Conservation (phyloP, 2,888 invertebrate genomes). For the Trissolcus brochymenae region DNA sequence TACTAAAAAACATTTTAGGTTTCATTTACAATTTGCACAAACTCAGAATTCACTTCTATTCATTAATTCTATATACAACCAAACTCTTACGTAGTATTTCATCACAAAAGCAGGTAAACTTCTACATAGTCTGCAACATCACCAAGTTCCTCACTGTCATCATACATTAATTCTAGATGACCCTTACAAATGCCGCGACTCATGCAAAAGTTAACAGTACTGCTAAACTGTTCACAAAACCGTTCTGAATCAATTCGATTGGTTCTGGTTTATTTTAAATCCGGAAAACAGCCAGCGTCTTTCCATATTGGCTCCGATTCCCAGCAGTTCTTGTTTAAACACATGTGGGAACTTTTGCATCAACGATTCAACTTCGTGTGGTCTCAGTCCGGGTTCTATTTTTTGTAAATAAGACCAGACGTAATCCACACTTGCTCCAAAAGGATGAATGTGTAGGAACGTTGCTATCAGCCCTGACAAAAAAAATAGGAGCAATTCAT, state of each 20-base stretch:
- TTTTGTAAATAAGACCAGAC: constrained; percentile 94
- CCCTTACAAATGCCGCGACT: no score
- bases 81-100: no score
- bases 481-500: no score
- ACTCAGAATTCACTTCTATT: no score
- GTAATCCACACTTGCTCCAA: constrained; percentile 93
- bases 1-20: no score
- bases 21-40: no score
- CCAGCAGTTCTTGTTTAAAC: constrained; percentile 86
- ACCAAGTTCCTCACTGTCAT: no score
- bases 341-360: constrained; percentile 87
- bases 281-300: constrained; percentile 91
- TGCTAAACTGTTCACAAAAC: no score
- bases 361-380: constrained; percentile 86
- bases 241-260: constrained; percentile 59
- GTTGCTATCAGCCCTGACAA: constrained; percentile 89
- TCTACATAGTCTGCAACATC: no score
- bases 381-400: constrained; percentile 83
- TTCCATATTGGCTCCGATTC: constrained; percentile 91
- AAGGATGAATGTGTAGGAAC: constrained; percentile 94
- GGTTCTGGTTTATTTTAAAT: constrained; percentile 76
- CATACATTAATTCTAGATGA: no score
- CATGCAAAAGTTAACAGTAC: no score
- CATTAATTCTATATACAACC: no score
- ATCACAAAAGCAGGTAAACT: neutral